phyloP scores from a whole-genome alignment of 2,888 invertebrate genomes.

The Erannis defoliaria region DNA sequence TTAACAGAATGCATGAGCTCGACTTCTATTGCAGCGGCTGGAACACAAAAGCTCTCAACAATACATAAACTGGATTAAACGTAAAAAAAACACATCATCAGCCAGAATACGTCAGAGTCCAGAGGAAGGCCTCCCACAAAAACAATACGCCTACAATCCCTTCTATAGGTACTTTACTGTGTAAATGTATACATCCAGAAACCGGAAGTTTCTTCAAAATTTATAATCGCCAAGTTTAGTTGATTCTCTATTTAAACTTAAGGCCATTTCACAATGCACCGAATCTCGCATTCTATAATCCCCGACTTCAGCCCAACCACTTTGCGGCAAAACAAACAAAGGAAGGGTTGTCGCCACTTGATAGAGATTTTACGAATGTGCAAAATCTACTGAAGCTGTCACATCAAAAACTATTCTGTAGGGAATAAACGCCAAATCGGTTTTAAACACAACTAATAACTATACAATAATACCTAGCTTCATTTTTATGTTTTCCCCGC shows the following conservation, averaged over 20 bases:
- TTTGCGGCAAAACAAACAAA: slow-evolving; percentile 32
- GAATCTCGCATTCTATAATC: background rate
- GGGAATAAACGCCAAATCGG: background rate
- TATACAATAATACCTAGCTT: slow-evolving; percentile 20
- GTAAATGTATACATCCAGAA: no score
- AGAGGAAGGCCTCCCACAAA: no score
- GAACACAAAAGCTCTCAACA: no score
- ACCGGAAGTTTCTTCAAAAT: no score
- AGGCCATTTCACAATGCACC: background rate
- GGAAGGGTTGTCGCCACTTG: slow-evolving; percentile 1
- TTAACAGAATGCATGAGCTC: no score
- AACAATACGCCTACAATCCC: no score
- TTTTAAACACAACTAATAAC: background rate
- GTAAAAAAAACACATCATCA: no score
- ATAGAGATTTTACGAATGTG: background rate
- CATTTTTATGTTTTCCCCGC: slow-evolving; percentile 18
- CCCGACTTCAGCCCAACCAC: slow-evolving; percentile 1
- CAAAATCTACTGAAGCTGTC: background rate
- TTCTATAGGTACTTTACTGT: no score
- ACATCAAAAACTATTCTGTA: background rate
- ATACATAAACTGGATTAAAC: no score
- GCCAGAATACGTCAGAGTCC: no score
- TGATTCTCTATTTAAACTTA: background rate
- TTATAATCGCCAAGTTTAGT: background rate
- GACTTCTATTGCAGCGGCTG: no score